phyloP scores from a whole-genome alignment of 1,140 invertebrate species.

The Heliconius eleuchia region DNA sequence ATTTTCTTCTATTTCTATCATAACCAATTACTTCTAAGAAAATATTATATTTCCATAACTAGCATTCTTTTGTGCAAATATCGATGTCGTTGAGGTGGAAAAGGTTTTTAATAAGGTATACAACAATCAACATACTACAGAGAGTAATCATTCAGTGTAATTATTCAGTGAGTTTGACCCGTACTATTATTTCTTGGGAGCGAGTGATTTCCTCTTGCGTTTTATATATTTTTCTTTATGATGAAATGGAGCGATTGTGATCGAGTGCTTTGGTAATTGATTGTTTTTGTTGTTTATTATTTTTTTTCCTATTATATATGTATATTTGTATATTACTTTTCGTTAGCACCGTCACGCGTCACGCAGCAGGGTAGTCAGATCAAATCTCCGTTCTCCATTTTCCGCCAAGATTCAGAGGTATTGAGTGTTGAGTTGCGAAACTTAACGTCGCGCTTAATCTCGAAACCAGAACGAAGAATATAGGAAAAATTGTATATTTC shows the following conservation, averaged over 20 bases:
- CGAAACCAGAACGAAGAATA: no score
- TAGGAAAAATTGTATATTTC: no score
- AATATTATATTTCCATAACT: not conserved
- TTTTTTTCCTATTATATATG: not conserved
- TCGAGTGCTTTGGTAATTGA: constrained; percentile 13
- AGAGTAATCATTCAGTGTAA: not conserved
- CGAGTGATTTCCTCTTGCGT: not conserved
- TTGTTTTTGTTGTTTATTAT: not conserved
- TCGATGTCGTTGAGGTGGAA: constrained; percentile 6
- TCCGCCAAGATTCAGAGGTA: no score
- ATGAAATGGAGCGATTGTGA: constrained; percentile 6
- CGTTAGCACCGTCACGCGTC: no score
- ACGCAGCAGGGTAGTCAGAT: no score
- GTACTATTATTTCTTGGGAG: constrained; percentile 24
- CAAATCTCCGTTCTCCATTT: no score
- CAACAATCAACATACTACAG: not conserved
- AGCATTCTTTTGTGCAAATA: not conserved
- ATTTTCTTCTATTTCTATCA: no score
- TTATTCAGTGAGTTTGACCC: constrained; percentile 22
- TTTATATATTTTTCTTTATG: not conserved
- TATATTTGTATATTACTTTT: not conserved
- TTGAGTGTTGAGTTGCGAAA: no score
- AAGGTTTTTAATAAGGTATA: constrained; percentile 17
- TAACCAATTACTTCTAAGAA: not conserved
- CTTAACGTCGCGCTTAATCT: no score